Conservation (phyloP, 2,888 invertebrate species). For the Limenitis camilla region DNA sequence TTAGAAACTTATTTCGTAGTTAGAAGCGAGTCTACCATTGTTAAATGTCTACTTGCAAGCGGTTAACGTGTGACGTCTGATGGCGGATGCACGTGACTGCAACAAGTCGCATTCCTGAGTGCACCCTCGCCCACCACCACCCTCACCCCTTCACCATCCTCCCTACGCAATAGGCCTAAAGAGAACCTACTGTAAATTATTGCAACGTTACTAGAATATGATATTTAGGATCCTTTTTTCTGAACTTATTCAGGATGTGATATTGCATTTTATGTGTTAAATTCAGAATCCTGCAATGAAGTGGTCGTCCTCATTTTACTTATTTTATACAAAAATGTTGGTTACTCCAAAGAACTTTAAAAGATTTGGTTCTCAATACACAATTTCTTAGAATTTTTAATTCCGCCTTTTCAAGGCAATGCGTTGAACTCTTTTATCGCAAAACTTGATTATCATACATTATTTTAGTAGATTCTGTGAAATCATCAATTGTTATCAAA, state of each 20-base stretch:
- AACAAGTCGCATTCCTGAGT: conserved; percentile 56
- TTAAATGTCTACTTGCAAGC: conserved; percentile 5
- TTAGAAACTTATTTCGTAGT: not conserved
- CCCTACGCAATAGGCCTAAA: conserved; percentile 34
- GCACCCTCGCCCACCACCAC: conserved; percentile 28
- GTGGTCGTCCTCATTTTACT: too few species aligned
- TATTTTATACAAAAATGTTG: too few species aligned
- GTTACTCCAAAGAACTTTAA: too few species aligned
- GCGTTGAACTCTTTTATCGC: conserved; percentile 21
- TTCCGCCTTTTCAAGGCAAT: conserved; percentile 24
- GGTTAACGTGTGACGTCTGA: conserved; percentile 22
- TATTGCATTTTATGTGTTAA: too few species aligned
- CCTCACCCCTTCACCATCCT: conserved; percentile 24
- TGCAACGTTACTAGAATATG: not conserved
- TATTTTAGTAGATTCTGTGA: conserved; percentile 10
- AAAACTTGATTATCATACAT: conserved; percentile 10
- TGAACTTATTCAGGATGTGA: too few species aligned
- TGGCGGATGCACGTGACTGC: conserved; percentile 53
- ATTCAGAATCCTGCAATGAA: too few species aligned
- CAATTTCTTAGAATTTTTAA: conserved; percentile 16
- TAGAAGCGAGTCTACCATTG: not conserved
- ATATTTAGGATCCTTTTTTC: too few species aligned
- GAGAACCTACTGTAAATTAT: conserved; percentile 13
- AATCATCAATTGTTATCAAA: conserved; percentile 4
- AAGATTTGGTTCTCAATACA: too few species aligned